Conservation (phyloP, 2,113 vertebrate genomes). For the Myodes glareolus region DNA sequence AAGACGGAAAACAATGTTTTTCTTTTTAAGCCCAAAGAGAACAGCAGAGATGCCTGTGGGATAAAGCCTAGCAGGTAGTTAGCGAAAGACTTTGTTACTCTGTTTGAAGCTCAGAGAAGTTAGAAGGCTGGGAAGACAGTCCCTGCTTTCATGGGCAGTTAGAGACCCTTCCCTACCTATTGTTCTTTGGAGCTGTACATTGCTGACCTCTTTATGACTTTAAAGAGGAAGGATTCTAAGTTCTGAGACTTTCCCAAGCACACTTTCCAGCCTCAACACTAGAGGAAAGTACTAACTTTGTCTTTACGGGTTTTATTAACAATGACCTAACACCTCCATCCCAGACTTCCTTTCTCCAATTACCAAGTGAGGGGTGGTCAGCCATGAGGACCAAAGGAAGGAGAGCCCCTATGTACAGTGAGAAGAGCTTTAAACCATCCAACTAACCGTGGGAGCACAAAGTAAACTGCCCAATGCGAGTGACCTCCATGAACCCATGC, state of each 20-base stretch:
- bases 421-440: neutral
- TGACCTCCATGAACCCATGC: neutral
- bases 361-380: neutral
- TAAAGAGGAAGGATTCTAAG: constrained; percentile 18
- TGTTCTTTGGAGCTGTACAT: constrained; percentile 41
- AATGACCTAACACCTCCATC: neutral
- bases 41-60: constrained; percentile 15
- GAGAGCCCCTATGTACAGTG: neutral
- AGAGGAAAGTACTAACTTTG: neutral
- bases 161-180: neutral
- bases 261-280: neutral
- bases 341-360: neutral
- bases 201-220: neutral
- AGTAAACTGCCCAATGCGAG: neutral
- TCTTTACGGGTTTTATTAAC: neutral
- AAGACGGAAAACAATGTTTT: neutral
- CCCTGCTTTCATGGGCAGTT: neutral
- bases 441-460: too few species aligned
- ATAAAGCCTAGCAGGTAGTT: constrained; percentile 28
- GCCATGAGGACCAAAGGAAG: neutral
- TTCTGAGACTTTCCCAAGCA: constrained; percentile 23
- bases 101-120: neutral
- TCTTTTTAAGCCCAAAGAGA: constrained; percentile 53
- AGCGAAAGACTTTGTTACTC: neutral
- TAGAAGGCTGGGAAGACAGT: neutral